Base-by-base conservation (phyloP, 2,797 vertebrate species). In the Botia kubotai region DNA sequence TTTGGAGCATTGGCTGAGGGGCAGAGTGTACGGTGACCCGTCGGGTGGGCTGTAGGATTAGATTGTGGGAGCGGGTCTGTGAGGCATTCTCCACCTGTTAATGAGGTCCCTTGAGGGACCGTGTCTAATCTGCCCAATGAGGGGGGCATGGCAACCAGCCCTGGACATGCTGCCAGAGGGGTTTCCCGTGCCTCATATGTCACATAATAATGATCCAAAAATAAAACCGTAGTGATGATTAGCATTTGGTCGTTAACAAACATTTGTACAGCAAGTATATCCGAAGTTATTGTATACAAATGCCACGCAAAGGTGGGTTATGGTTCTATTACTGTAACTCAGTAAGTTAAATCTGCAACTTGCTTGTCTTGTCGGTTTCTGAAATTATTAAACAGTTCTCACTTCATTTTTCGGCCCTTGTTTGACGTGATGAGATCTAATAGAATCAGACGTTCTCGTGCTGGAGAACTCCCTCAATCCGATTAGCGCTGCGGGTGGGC, bases 21-120 rank as follows among this genome's bases (percentile, higher is more conserved):
- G 70, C 58, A 80, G 60, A 57, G 58, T 79, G 77, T 26, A 57
- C 13, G 50, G 60, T 67, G 78, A 66, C 78, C 78, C 60, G 71
- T 67, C 50, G 21, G 16, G 78, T 67, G 70, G 52, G 52, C 4
- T 74, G 79, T 36, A 60, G 79, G 62, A 74, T 80, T 74, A 80
- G 63, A n/a, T 8, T 39, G 63, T 39, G 33, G 63, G 7, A 66
- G 63, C 29, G 16, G 33, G 87, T 82, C 86, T 79, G 78, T 86
- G 86, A 92, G 91, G 94, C 92, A 93, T 62, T 90, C 91, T 91
- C 95, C 96, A 97, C 96, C 96, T 97, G 97, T 96, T 98, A 97
- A 97, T 95, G 95, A 96, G 96, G 90, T 95, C 94, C 86, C 85
- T 57, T 23, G 93, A 90, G 95, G 78, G 33, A 82, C 88, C 91